Evolutionary conservation across 2,888 invertebrate genomes (phyloP), one percentile per base, ranked within the genome.

Genomic region (Himalopsyche kuldschensis): DNA sequence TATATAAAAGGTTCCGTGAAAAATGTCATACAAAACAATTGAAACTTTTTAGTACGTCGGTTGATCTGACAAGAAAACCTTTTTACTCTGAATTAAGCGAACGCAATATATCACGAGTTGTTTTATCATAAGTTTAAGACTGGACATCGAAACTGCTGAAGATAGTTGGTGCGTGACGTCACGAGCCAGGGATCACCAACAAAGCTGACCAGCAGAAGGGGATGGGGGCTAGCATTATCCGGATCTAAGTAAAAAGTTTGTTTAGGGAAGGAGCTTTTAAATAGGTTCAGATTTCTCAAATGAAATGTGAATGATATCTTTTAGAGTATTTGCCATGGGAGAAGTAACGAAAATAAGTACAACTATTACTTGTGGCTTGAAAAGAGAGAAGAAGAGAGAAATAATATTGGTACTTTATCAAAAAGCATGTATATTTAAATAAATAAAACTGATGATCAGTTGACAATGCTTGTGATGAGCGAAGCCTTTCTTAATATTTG

Each of bases 81-180:
- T 55, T 55, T 55, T 55, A 55, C 55, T 55, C 24, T 55, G 55
- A 55, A 20, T 55, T 55, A 55, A 55, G 55, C 27, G 79, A 27
- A 48, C 24, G 30, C 41, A 78, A 82, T 82, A 82, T 79, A 82
- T 82, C 82, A 82, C 69, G 78, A 82, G 55, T 20, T 81, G 80
- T 82, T 84, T 85, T 84, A 80, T 83, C 84, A 84, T 84, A 86
- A 84, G 63, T 84, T 82, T 79, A 63, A 46, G 55, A 83, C 80
- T 85, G 85, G 84, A 80, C 82, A 80, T 80, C 82, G 48, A 55
- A 80, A 84, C 81, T 84, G 82, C 78, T 77, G 79, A 75, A 81
- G 82, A 75, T 86, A 76, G 82, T 84, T 86, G 86, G 79, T 78
- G 84, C 86, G 85, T 86, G 86, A 83, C 86, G 86, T 86, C 85